Evolutionary conservation across 1,140 invertebrate species (phyloP).

Genomic region (Babylonia areolata): DNA sequence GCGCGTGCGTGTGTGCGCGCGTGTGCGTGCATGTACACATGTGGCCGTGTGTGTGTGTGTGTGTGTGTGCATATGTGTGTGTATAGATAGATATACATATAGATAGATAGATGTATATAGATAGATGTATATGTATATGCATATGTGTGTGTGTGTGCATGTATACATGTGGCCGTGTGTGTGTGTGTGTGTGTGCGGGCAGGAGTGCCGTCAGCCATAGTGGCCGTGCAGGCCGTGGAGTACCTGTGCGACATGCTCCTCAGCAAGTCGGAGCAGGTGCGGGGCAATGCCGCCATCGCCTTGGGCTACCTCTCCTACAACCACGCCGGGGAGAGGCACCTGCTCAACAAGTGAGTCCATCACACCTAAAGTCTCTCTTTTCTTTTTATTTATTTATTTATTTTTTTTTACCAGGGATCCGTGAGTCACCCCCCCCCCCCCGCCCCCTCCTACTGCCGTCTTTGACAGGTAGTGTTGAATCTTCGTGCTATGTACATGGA

Average conservation of each 20-base stretch:
- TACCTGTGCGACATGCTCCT: conserved; percentile 65
- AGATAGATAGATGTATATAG: neutral
- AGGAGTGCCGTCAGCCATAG: conserved; percentile 73
- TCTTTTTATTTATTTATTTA: too few relatives aligned
- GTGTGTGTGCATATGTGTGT: too few relatives aligned
- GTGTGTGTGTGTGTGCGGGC: neutral
- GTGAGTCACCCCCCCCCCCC: neutral
- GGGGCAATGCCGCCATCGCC: conserved; percentile 73
- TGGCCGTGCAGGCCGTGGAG: conserved; percentile 71
- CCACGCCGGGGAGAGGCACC: conserved; percentile 71
- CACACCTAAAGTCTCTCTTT: too few relatives aligned
- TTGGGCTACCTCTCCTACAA: conserved; percentile 73
- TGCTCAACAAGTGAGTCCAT: conserved; percentile 71
- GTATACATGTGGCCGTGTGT: too few relatives aligned
- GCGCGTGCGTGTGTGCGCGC: too few relatives aligned
- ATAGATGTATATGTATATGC: neutral
- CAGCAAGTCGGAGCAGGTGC: conserved; percentile 63
- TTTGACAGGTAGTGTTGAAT: neutral
- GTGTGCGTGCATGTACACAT: too few relatives aligned
- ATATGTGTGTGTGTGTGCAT: too few relatives aligned
- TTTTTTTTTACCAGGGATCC: too few relatives aligned
- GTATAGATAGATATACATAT: neutral
- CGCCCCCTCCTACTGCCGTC: neutral
- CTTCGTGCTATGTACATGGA: too few relatives aligned
- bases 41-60: too few relatives aligned